Conservation (phyloP, 2,888 invertebrate species). For the Meganola albula region DNA sequence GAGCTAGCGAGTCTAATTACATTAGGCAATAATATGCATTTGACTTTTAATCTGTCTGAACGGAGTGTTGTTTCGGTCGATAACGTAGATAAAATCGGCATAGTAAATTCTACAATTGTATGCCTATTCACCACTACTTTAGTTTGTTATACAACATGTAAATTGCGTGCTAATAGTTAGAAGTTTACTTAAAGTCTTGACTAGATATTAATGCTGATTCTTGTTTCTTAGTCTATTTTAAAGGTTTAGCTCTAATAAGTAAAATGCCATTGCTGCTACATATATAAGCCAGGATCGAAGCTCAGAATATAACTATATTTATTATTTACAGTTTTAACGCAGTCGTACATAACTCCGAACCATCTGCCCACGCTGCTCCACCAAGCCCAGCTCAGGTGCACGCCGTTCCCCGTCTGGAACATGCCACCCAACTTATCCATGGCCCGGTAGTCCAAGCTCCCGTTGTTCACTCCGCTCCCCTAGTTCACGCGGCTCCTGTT, state of each 20-base stretch:
- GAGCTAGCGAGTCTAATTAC: constrained; percentile 57
- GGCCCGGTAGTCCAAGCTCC: constrained; percentile 35
- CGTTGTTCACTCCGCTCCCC: constrained; percentile 29
- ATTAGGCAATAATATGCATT: constrained; percentile 34
- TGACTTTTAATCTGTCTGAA: constrained; percentile 38
- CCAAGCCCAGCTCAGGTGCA: constrained; percentile 31
- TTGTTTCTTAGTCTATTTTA: too few species aligned
- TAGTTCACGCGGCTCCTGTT: constrained; percentile 28
- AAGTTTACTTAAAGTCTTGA: too few species aligned
- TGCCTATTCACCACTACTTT: constrained; percentile 25
- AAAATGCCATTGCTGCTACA: too few species aligned
- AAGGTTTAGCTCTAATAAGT: constrained; percentile 15
- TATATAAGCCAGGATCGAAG: too few species aligned
- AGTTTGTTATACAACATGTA: constrained; percentile 34
- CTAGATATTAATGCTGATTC: too few species aligned
- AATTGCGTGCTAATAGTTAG: too few species aligned
- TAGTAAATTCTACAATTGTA: constrained; percentile 29
- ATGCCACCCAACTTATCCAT: too few species aligned
- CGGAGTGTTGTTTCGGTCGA: constrained; percentile 52
- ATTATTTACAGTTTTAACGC: constrained; percentile 61
- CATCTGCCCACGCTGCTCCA: constrained; percentile 47
- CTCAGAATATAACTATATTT: too few species aligned
- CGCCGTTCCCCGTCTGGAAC: constrained; percentile 21
- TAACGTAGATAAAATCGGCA: constrained; percentile 58
- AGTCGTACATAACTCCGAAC: constrained; percentile 62